These are phyloP conservation scores for Mionectes olivaceus DNA, from an alignment of 2,797 vertebrate species.

Conservation along the genomic window DNA sequence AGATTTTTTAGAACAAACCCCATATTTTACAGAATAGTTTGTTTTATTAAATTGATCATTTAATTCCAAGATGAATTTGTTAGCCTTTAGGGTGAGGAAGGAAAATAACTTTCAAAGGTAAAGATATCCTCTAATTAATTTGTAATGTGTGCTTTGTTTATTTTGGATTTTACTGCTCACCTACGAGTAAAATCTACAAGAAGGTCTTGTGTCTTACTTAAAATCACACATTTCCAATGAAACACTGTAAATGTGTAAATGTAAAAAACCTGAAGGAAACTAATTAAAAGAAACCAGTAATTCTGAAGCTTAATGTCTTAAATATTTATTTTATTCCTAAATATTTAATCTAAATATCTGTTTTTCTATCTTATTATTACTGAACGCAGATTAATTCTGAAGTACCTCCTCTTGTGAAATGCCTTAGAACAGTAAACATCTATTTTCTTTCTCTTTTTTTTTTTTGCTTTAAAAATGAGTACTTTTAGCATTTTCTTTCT, in stretches of 20 bases:
- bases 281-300: not conserved
- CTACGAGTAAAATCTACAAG: not conserved
- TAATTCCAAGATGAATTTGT: not conserved
- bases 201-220: not conserved
- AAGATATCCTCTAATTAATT: not conserved
- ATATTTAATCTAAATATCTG: not conserved
- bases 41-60: not conserved
- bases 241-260: not conserved
- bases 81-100: not conserved
- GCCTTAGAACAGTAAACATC: not conserved
- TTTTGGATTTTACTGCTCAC: not conserved
- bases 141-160: not conserved
- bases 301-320: not conserved
- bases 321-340: not conserved
- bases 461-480: not conserved
- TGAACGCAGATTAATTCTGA: not conserved
- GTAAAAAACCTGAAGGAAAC: not conserved
- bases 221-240: not conserved
- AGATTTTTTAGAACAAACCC: not conserved
- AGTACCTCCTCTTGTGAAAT: not conserved
- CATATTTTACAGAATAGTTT: not conserved
- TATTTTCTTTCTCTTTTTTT: not conserved
- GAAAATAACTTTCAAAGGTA: not conserved
- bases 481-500: rapidly evolving
- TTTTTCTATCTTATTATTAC: not conserved